A percentile compares a stretch with the other conserved stretches of the same genome.
Evolutionary conservation across 2,797 vertebrate genomes (phyloP).

Genomic region (Enteromius trimaculatus): DNA sequence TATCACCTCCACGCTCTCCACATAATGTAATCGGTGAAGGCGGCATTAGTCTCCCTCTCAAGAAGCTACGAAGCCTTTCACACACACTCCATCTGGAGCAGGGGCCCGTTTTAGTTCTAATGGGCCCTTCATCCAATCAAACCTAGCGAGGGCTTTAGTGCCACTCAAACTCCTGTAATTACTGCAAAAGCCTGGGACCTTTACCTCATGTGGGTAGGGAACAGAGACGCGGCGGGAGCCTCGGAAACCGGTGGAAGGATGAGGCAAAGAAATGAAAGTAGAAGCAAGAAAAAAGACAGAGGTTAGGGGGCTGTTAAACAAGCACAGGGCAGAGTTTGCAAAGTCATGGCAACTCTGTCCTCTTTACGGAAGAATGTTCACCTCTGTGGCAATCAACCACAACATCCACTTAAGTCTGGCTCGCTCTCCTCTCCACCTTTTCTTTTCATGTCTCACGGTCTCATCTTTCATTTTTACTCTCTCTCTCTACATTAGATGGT

Average conservation of each 20-base stretch:
- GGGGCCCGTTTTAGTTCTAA: slow-evolving; percentile 74
- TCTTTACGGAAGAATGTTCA: slow-evolving; percentile 70
- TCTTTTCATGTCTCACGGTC: slow-evolving; percentile 32
- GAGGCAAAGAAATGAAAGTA: slow-evolving; percentile 35
- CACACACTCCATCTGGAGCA: slow-evolving; percentile 68
- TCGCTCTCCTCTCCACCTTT: background rate
- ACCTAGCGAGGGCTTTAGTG: slow-evolving; percentile 57
- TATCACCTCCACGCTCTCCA: slow-evolving; percentile 57
- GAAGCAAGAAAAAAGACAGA: slow-evolving; percentile 5
- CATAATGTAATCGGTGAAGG: slow-evolving; percentile 52
- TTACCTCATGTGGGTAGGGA: slow-evolving; percentile 37
- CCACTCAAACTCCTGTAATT: slow-evolving; percentile 72
- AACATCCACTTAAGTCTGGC: slow-evolving; percentile 46
- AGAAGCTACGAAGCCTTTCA: slow-evolving; percentile 64
- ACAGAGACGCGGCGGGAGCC: slow-evolving; percentile 15
- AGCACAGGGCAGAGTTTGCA: slow-evolving; percentile 56
- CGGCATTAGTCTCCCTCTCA: slow-evolving; percentile 61
- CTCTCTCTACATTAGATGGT: background rate
- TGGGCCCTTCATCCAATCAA: slow-evolving; percentile 71
- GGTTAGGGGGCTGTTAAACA: slow-evolving; percentile 65
- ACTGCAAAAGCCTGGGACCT: slow-evolving; percentile 67
- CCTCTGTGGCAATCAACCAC: slow-evolving; percentile 43
- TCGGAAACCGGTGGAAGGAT: slow-evolving; percentile 47
- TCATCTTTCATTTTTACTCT: background rate
- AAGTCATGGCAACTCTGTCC: slow-evolving; percentile 72